Conservation (phyloP, 2,113 vertebrate species). For the Chloropsis cyanopogon region DNA sequence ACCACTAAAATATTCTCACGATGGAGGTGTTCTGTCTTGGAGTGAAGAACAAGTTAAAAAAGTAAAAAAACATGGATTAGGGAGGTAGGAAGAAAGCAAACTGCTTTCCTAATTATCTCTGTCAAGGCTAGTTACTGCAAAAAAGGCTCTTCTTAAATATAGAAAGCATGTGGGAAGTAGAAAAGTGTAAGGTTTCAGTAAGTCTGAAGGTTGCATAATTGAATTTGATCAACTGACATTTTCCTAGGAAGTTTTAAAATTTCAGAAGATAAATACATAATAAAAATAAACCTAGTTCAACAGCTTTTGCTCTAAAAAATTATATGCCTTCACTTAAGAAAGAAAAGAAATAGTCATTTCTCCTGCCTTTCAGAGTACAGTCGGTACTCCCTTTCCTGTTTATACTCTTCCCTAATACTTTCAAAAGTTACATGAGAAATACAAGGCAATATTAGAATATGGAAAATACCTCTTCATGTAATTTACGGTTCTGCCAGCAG, state of each 20-base stretch:
- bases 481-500: not conserved
- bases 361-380: not conserved
- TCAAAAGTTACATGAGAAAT: not conserved
- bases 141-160: conserved; percentile 57
- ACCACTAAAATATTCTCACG: not conserved
- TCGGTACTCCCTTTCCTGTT: not conserved
- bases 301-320: not conserved
- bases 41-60: not conserved
- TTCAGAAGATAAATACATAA: not conserved
- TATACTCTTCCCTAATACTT: not conserved
- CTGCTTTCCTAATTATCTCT: conserved; percentile 49
- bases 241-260: conserved; percentile 14
- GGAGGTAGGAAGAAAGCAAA: conserved; percentile 32
- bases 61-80: not conserved
- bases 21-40: not conserved
- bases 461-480: not conserved
- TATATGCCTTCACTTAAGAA: not conserved
- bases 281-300: not conserved
- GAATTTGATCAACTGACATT: conserved; percentile 55
- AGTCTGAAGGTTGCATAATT: conserved; percentile 52
- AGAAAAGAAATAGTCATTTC: not conserved
- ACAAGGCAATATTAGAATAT: not conserved
- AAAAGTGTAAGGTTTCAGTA: conserved; percentile 44
- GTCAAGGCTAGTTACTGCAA: conserved; percentile 41
- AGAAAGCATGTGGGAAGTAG: conserved; percentile 66